Evolutionary conservation across 37 sponge, comb jelly and placozoan genomes (phyloP), one percentile per base, ranked within the genome.

Genomic region (Geodia barretti): DNA sequence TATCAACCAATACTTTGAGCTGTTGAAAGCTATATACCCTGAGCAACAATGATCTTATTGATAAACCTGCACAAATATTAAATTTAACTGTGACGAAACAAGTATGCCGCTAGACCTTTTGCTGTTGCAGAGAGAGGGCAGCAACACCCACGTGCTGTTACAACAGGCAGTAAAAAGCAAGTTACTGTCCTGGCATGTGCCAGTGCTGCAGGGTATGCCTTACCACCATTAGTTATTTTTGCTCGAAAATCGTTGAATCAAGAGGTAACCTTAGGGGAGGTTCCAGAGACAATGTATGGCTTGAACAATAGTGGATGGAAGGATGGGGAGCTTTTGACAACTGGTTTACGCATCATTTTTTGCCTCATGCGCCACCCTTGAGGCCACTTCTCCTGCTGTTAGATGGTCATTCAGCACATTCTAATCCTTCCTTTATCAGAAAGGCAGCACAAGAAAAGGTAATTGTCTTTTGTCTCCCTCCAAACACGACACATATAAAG

Each of bases 21-120:
- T 80, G 26, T 59, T 87, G 19, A 60, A 87, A 26, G 43, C n/a
- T n/a, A n/a, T n/a, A 79, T 1, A 68, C 82, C 1, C 62, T 82
- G 20, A n/a, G 4, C 3, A 60, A 36, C 33, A 81, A 87, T 64
- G 77, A 43, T 68, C 60, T 82, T 24, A 20, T 68, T 14, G 73
- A 87, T 65, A 7, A 82, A 36, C 88, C 83, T 2, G 38, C 41
- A 30, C 70, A 64, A 60, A 81, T 73, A 25, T n/a, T n/a, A n/a
- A n/a, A n/a, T 82, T 80, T 59, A 86, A 86, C 32, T 79, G 36
- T 47, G 87, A 79, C 60, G 74, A 86, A 41, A 43, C 68, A 29
- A 74, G 81, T 8, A 39, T 86, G 66, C 75, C 87, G 4, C 65
- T 80, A 37, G 41, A n/a, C 23, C 9, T 4, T 64, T 17, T 1